Evolutionary conservation across 2,113 vertebrate species (phyloP).

Genomic region (Anoplopoma fimbria): DNA sequence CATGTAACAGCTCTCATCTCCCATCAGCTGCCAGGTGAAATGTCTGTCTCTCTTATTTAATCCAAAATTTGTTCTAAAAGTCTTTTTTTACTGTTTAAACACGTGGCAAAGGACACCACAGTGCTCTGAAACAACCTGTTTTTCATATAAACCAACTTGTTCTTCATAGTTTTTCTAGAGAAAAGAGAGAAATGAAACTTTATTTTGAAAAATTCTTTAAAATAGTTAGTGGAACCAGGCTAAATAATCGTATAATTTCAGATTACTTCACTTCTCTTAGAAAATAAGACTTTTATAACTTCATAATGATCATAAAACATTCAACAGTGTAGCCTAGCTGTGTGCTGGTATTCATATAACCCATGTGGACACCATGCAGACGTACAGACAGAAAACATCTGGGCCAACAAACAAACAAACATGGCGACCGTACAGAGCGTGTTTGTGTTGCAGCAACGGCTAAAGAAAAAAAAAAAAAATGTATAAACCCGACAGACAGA

Average conservation of each 20-base stretch:
- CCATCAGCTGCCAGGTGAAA: constrained; percentile 4
- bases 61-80: neutral
- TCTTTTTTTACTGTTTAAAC: neutral
- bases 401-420: constrained; percentile 44
- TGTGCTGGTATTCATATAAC: neutral
- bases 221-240: no score
- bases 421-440: neutral
- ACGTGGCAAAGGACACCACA: neutral
- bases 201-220: neutral
- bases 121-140: neutral
- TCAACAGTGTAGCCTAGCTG: no score
- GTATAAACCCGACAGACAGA: constrained; percentile 39
- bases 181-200: neutral
- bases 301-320: no score
- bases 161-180: neutral
- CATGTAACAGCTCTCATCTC: constrained; percentile 14
- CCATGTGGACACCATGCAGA: constrained; percentile 14
- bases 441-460: constrained; percentile 25
- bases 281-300: neutral
- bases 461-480: constrained; percentile 25
- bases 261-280: neutral
- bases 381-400: constrained; percentile 48
- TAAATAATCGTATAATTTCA: neutral
- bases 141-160: neutral
- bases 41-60: neutral